A percentile compares a stretch with the other conserved stretches of the same genome.
Evolutionary conservation across 1,140 invertebrate species (phyloP).

Genomic region (Drusus annulatus): DNA sequence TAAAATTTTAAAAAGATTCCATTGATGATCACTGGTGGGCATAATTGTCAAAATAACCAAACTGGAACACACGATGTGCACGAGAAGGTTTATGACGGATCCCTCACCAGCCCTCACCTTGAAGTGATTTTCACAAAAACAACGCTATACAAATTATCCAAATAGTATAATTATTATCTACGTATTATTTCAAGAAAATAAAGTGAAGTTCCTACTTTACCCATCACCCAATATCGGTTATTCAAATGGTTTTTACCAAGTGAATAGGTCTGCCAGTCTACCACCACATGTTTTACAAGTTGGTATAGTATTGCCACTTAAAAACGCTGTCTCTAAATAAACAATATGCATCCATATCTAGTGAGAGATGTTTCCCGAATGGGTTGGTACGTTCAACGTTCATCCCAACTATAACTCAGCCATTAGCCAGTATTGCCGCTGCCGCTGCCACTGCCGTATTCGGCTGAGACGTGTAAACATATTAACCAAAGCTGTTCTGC

Average conservation of each 20-base stretch:
- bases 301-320: slow-evolving; percentile 11
- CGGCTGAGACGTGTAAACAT: slow-evolving; percentile 27
- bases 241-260: not conserved
- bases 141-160: too few species aligned
- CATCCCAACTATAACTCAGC: slow-evolving; percentile 27
- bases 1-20: too few species aligned
- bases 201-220: not conserved
- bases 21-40: too few species aligned
- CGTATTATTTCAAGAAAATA: not conserved
- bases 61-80: too few species aligned
- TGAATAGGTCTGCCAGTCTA: not conserved
- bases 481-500: slow-evolving; percentile 33
- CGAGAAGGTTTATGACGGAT: too few species aligned
- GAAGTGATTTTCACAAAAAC: too few species aligned
- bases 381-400: slow-evolving; percentile 9
- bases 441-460: not conserved
- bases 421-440: not conserved
- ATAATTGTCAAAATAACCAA: too few species aligned
- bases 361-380: slow-evolving; percentile 10
- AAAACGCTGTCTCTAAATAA: slow-evolving; percentile 15
- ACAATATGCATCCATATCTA: slow-evolving; percentile 14
- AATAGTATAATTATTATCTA: too few species aligned
- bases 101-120: too few species aligned
- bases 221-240: not conserved
- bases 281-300: slow-evolving; percentile 8